A percentile compares a stretch with the other conserved stretches of the same genome.
Conservation (phyloP, 2,113 vertebrate species). For the Phasianus colchicus region DNA sequence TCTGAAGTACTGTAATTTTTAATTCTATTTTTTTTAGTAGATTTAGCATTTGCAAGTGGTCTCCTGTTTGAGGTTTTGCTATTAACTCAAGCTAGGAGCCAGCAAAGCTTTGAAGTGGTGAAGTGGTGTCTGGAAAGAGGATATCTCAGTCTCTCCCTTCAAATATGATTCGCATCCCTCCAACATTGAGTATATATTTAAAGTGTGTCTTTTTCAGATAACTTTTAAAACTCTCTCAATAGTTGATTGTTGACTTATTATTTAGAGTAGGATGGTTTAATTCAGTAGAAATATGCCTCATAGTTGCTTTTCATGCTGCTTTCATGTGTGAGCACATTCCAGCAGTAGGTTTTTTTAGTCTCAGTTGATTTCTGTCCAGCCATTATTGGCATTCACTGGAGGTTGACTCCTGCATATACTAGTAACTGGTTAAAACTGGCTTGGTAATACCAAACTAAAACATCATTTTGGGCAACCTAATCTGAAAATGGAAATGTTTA, state of each 20-base stretch:
- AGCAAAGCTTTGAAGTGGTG: slow-evolving; percentile 25
- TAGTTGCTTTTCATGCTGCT: neutral
- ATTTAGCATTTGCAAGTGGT: neutral
- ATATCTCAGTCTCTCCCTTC: neutral
- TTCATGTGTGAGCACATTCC: neutral
- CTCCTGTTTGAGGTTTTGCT: neutral
- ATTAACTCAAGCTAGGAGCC: neutral
- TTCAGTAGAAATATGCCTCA: neutral
- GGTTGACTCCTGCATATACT: neutral
- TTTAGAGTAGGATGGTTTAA: neutral
- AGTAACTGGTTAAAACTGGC: neutral
- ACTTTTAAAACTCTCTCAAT: neutral
- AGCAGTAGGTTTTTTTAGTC: neutral
- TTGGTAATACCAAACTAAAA: neutral
- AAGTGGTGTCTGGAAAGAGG: neutral
- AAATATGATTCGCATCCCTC: neutral
- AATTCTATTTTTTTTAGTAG: neutral
- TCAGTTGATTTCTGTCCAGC: neutral
- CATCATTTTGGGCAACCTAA: neutral
- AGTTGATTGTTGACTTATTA: neutral
- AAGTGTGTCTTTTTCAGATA: neutral
- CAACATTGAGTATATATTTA: neutral
- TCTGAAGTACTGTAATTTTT: neutral
- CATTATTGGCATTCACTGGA: neutral
- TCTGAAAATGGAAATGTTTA: neutral